Base-by-base conservation (phyloP, 53 echinoderm and acorn worm species). In the Zoroaster sp. region DNA sequence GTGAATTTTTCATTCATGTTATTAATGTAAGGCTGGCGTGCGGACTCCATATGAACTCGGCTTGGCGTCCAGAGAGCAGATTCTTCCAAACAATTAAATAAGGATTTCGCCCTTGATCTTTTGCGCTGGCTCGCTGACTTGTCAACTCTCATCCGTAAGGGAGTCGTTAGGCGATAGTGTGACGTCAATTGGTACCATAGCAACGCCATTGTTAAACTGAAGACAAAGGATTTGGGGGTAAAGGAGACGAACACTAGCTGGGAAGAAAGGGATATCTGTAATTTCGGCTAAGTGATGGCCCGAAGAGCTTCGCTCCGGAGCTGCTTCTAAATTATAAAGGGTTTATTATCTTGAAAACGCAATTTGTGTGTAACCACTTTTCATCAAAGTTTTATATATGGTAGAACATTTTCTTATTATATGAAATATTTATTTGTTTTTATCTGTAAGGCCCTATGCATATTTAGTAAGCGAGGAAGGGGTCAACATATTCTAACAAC, bases 11-110 rank as follows among this genome's bases (percentile, higher is more conserved):
- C n/a, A n/a, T n/a, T n/a, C n/a, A n/a, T n/a, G n/a, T n/a, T n/a
- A 0, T 49, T 49, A 0, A 4, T 49, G 2, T 49, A 18, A 69
- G 35, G 37, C 15, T 35, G 34, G 36, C 14, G 38, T 71, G 37
- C 12, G 71, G 15, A 37, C 4, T 71, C 8, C 30, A 71, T 35
- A 71, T 37, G 49, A 10, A 12, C 21, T 20, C 41, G 3, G 40
- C 11, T 0, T 37, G n/a, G n/a, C n/a, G n/a, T n/a, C n/a, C 11
- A 17, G 17, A 44, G n/a, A 71, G 72, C 13, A 28, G 71, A 85
- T 33, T 71, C 70, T 71, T 85, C 85, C 72, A 85, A 69, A 71
- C 85, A 85, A 85, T 85, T 85, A 85, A 85, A 85, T 70, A 70
- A 30, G 71, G 85, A 70, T 85, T 85, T 45, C 44, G 85, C 85